Base-by-base conservation (phyloP, 2,113 vertebrate species). In the Neogale vison region DNA sequence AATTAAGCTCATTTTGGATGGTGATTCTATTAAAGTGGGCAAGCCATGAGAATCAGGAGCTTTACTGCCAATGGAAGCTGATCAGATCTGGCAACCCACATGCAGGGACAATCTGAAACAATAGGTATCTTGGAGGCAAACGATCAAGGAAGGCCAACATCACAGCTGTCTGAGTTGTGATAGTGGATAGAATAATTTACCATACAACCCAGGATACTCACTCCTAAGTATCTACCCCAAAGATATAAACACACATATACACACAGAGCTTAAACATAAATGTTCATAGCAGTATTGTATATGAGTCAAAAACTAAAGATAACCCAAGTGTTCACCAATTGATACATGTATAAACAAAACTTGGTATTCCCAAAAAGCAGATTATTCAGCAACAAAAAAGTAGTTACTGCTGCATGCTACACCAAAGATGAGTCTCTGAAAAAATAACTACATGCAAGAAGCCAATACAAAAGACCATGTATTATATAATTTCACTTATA, bases 331-430 rank as follows among this genome's bases (percentile, higher is more conserved):
- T n/a, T 31, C 63, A 95, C 59, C 11, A 61, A 7, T 74, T 87
- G 18, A 67, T 92, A 34, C 95, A 36, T 79, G 2, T 4, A 86
- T 82, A 77, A 76, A 77, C 31, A 77, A 89, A 80, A 90, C 71
- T 5, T 82, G 77, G 24, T 55, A 77, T 31, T 87, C 45, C 47
- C n/a, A 52, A 52, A 76, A 42, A 92, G 34, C 39, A 14, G 31
- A 91, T 72, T 90, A 57, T 67, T 80, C 55, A 67, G 24, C 12
- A 88, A 55, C 61, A 63, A 91, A 88, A 34, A 61, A 65, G 50
- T 72, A 90, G 55, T 31, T 97, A 76, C 31, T 94, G n/a, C 17
- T 96, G 77, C 26, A 63, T 77, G 24, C 17, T 92, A 81, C 8
- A 85, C 63, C 69, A 88, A 24, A 74, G 10, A 67, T 84, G 7